phyloP scores from a whole-genome alignment of 2,888 invertebrate genomes.

The Mythimna albipuncta region DNA sequence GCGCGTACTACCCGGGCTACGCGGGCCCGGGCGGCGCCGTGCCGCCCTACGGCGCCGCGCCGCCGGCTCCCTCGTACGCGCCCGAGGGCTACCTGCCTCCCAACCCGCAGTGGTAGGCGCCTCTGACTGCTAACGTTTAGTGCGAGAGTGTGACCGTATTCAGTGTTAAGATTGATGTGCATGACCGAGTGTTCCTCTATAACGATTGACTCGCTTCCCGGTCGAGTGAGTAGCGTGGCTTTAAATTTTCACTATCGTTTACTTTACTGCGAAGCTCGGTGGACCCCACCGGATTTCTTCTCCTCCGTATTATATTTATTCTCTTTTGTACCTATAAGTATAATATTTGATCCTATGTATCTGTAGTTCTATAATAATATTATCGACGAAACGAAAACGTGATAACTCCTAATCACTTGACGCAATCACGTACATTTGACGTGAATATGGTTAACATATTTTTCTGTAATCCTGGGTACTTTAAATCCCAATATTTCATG shows the following conservation, averaged over 20 bases:
- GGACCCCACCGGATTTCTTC: slow-evolving; percentile 36
- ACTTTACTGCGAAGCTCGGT: slow-evolving; percentile 53
- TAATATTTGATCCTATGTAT: slow-evolving; percentile 41
- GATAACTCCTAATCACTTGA: slow-evolving; percentile 25
- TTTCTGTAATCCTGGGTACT: slow-evolving; percentile 28
- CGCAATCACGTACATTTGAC: slow-evolving; percentile 16
- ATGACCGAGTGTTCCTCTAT: slow-evolving; percentile 51
- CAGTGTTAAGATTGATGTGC: slow-evolving; percentile 58
- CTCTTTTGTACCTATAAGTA: slow-evolving; percentile 50
- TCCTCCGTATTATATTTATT: slow-evolving; percentile 66
- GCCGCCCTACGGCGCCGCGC: slow-evolving; percentile 67
- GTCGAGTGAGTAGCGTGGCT: slow-evolving; percentile 70
- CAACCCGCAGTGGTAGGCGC: slow-evolving; percentile 84
- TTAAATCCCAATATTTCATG: slow-evolving; percentile 22
- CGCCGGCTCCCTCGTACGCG: slow-evolving; percentile 70
- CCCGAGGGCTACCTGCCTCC: slow-evolving; percentile 82
- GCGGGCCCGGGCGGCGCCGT: slow-evolving; percentile 75
- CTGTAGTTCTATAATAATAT: slow-evolving; percentile 33
- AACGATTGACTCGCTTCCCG: slow-evolving; percentile 55
- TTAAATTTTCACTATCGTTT: slow-evolving; percentile 63
- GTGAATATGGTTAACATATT: slow-evolving; percentile 39
- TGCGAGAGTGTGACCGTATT: slow-evolving; percentile 58
- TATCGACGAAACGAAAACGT: slow-evolving; percentile 31
- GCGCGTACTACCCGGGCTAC: slow-evolving; percentile 80
- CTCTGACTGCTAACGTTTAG: slow-evolving; percentile 42